Base-by-base conservation (phyloP, 2,888 invertebrate species). In the Drosophila acutilabella region DNA sequence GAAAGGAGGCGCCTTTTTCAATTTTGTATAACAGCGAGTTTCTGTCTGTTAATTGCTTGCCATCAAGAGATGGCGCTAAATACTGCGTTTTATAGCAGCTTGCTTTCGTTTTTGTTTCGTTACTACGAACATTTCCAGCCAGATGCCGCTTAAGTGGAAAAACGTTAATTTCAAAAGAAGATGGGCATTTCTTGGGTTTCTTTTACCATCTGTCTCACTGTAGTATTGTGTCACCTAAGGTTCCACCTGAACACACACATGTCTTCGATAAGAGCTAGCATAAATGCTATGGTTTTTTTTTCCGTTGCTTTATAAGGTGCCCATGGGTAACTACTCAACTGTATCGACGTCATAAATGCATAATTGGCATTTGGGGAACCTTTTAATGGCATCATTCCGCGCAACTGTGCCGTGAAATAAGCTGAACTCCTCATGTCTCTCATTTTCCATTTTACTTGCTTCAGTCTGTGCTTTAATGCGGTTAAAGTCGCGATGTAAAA, bases 291-390 rank as follows among this genome's bases (percentile, higher is more conserved):
- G 30, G 20, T 51, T 42, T 11, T 45, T 30, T 14, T 52, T n/a
- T n/a, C n/a, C n/a, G 45, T 14, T 56, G 45, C 72, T 59, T 59
- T 59, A 62, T 62, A 72, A 76, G 76, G 76, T 59, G 57, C 44
- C 60, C 47, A 51, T 45, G 47, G 62, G 60, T 51, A 74, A 48
- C 76, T 71, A 81, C 71, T 79, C 65, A 66, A 81, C 64, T 81
- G 81, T 62, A 70, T 70, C 81, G 61, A 68, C 71, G 61, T 64
- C 80, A 77, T 67, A 67, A 77, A 71, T 73, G 61, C 80, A 80
- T 78, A 80, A 80, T 75, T 80, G 75, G 66, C 67, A 78, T 70
- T 41, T 51, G 18, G 41, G 40, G 47, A 56, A 50, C 26, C 36
- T 45, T 56, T 47, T 38, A 45, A 50, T 53, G 42, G 48, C 16